Evolutionary conservation across 2,113 vertebrate genomes (phyloP).

Genomic region (Gymnarchus niloticus): DNA sequence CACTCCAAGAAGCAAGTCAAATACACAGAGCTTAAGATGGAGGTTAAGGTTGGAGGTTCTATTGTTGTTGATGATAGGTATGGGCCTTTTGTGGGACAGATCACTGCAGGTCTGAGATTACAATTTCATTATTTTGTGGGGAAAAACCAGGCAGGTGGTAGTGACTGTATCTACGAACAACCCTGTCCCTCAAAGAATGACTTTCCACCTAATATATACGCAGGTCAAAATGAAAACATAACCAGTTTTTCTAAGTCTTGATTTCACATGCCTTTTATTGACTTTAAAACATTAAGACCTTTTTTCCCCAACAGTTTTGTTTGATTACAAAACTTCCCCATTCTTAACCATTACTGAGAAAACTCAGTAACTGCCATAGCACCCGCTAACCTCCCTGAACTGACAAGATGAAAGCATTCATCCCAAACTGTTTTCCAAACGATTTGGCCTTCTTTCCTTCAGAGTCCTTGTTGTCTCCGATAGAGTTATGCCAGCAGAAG

Average conservation of each 20-base stretch:
- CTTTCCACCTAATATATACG: neutral
- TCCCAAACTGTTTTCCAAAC: constrained; percentile 23
- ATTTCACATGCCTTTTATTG: constrained; percentile 35
- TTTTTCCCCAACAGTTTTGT: constrained; percentile 7
- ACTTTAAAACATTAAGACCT: constrained; percentile 27
- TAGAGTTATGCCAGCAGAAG: neutral
- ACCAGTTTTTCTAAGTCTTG: neutral
- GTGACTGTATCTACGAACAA: too few relatives aligned
- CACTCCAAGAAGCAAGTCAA: neutral
- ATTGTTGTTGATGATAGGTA: too few relatives aligned
- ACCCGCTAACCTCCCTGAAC: neutral
- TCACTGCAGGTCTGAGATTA: too few relatives aligned
- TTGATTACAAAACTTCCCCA: constrained; percentile 26
- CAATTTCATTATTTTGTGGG: too few relatives aligned
- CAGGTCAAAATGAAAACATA: neutral
- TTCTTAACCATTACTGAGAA: constrained; percentile 27
- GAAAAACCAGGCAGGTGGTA: too few relatives aligned
- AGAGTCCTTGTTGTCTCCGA: neutral
- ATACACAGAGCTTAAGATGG: too few relatives aligned
- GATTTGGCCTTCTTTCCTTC: neutral
- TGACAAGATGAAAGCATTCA: constrained; percentile 16
- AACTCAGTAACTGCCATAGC: constrained; percentile 13
- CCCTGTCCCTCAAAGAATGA: neutral
- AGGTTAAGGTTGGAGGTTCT: too few relatives aligned
- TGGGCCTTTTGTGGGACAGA: too few relatives aligned